Percentiles rank a stretch among this genome's conserved stretches.
phyloP scores from a whole-genome alignment of 2,888 invertebrate species.

The Mayetiola destructor region DNA sequence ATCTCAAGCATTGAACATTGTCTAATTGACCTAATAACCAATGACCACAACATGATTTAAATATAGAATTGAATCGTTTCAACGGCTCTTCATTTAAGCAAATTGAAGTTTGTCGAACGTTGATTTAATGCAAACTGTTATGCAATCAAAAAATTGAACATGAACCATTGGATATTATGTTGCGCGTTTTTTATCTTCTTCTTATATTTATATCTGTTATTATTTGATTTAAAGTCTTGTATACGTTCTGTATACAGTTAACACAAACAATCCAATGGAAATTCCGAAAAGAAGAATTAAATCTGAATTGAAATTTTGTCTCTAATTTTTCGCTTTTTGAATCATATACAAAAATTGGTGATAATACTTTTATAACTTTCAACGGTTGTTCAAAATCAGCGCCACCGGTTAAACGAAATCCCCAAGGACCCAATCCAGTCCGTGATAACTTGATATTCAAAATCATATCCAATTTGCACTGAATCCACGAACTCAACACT shows the following conservation, averaged over 20 bases:
- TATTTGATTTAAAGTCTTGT: not conserved
- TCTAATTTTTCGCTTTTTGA: not conserved
- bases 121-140: no score
- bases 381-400: slow-evolving; percentile 57
- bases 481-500: not conserved
- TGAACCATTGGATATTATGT: not conserved
- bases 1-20: not conserved
- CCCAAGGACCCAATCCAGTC: slow-evolving; percentile 54
- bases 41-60: not conserved
- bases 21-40: not conserved
- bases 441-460: slow-evolving; percentile 48
- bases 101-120: no score
- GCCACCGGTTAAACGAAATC: slow-evolving; percentile 62
- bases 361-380: slow-evolving; percentile 56
- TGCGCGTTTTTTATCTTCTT: not conserved
- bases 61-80: not conserved
- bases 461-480: slow-evolving; percentile 41
- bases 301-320: not conserved
- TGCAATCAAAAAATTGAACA: no score
- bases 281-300: not conserved
- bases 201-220: not conserved
- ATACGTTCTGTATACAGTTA: not conserved
- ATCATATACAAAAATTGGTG: not conserved
- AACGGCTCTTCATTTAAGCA: no score
- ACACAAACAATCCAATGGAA: not conserved